Conservation (phyloP, 2,888 invertebrate genomes). For the Plebejus melissa region DNA sequence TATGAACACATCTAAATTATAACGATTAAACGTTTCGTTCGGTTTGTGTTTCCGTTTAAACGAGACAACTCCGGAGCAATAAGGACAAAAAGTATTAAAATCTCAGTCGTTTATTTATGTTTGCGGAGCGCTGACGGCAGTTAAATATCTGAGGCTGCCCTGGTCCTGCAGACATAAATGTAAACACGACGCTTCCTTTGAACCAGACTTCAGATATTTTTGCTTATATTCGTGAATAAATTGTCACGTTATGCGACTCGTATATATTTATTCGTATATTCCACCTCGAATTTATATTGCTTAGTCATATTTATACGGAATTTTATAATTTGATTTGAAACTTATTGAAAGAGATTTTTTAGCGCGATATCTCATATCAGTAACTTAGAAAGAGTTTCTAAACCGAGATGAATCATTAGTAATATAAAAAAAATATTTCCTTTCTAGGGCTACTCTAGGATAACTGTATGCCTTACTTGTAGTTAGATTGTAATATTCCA, state of each 20-base stretch:
- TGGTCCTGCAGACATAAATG: slow-evolving; percentile 61
- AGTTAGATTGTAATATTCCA: too few relatives aligned
- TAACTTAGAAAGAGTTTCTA: background rate
- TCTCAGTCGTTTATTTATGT: slow-evolving; percentile 67
- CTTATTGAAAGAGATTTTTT: background rate
- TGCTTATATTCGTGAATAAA: slow-evolving; percentile 39
- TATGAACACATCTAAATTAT: slow-evolving; percentile 26
- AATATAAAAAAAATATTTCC: too few relatives aligned
- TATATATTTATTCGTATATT: slow-evolving; percentile 22
- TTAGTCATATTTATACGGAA: slow-evolving; percentile 4
- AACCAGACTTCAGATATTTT: slow-evolving; percentile 52
- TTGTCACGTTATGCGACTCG: slow-evolving; percentile 26
- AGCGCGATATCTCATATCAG: too few relatives aligned
- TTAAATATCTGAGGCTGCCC: slow-evolving; percentile 64
- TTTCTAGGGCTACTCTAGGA: too few relatives aligned
- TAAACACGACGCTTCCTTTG: slow-evolving; percentile 68
- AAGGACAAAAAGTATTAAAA: slow-evolving; percentile 68
- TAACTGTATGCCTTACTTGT: too few relatives aligned
- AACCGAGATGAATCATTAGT: background rate
- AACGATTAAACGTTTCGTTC: slow-evolving; percentile 28
- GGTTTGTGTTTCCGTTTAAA: slow-evolving; percentile 33
- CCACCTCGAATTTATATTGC: slow-evolving; percentile 18
- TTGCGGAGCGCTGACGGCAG: slow-evolving; percentile 61
- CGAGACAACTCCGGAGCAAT: slow-evolving; percentile 40
- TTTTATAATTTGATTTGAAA: background rate